Percentiles rank a stretch among this genome's conserved stretches.
These are phyloP conservation scores for Polypedilum pembai DNA, from an alignment of 1,140 invertebrate species.

Conservation along the genomic window DNA sequence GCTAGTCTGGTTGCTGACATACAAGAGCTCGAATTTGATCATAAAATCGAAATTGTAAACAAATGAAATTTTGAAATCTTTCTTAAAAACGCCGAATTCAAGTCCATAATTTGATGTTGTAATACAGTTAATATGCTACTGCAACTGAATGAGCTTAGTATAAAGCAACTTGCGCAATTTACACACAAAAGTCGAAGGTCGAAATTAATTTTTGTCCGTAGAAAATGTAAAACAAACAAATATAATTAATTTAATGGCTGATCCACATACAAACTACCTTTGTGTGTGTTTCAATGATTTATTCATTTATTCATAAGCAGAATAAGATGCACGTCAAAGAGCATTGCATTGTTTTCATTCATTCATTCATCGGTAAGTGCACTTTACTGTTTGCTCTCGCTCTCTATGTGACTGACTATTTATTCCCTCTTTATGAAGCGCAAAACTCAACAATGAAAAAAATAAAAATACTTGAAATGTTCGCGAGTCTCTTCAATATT, in stretches of 20 bases:
- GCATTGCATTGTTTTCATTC: conserved; percentile 12
- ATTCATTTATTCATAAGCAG: not conserved
- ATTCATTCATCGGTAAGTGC: conserved; percentile 11
- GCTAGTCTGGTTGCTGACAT: too few species aligned
- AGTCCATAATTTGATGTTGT: too few species aligned
- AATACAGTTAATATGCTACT: too few species aligned
- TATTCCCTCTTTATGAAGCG: not conserved
- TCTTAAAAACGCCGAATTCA: too few species aligned
- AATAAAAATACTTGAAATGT: not conserved
- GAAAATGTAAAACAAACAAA: not conserved
- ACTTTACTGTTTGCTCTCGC: not conserved
- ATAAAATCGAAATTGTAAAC: too few species aligned
- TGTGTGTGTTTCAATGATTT: not conserved
- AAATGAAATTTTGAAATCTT: too few species aligned
- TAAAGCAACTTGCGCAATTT: not conserved
- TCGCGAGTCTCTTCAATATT: not conserved
- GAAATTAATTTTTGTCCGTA: not conserved
- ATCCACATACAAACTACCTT: too few species aligned
- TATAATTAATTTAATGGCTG: conserved; percentile 1
- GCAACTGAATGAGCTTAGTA: not conserved
- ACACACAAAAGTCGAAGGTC: not conserved
- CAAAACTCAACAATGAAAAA: too few species aligned
- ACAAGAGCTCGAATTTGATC: too few species aligned
- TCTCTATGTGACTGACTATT: not conserved
- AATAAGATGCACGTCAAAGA: not conserved